Evolutionary conservation across 37 sponge, comb jelly and placozoan species (phyloP).

Genomic region (Oscarella lobularis): DNA sequence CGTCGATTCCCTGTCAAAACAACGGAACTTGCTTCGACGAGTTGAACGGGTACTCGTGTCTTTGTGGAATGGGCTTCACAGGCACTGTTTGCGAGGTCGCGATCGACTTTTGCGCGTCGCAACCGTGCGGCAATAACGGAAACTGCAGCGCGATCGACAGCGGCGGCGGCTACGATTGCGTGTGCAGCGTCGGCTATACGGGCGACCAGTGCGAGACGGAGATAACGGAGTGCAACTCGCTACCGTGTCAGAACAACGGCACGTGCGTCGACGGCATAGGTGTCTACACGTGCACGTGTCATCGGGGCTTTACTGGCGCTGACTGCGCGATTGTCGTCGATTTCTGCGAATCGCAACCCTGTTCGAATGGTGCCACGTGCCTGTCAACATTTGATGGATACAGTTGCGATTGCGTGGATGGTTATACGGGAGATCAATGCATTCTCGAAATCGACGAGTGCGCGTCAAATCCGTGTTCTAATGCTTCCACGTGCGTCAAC

Average conservation of each 20-base stretch:
- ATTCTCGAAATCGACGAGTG: conserved; percentile 2
- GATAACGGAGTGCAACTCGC: neutral
- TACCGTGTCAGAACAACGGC: neutral
- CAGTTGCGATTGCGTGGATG: conserved; percentile 3
- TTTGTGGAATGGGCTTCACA: conserved; percentile 15
- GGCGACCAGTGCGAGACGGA: neutral
- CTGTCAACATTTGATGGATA: neutral
- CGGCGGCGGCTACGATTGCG: neutral
- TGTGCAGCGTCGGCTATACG: neutral
- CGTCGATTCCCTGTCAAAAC: conserved; percentile 14
- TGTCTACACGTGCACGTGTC: neutral
- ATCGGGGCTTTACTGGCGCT: neutral
- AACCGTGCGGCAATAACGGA: conserved; percentile 13
- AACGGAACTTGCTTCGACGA: conserved; percentile 12
- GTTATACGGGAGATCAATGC: conserved; percentile 9
- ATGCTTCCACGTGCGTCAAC: neutral
- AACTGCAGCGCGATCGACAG: conserved; percentile 1
- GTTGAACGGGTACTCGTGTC: conserved; percentile 7
- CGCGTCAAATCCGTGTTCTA: neutral
- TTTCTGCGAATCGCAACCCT: neutral
- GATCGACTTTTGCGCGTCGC: neutral
- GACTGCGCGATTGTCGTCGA: neutral
- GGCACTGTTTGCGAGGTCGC: neutral
- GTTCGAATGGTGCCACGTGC: neutral
- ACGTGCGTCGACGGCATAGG: conserved; percentile 3